Percentiles rank a stretch among this genome's conserved stretches.
These are phyloP conservation scores for Aurelia coerulea DNA, from an alignment of 30 jellyfish, hydroid and myxozoan genomes.

Conservation along the genomic window DNA sequence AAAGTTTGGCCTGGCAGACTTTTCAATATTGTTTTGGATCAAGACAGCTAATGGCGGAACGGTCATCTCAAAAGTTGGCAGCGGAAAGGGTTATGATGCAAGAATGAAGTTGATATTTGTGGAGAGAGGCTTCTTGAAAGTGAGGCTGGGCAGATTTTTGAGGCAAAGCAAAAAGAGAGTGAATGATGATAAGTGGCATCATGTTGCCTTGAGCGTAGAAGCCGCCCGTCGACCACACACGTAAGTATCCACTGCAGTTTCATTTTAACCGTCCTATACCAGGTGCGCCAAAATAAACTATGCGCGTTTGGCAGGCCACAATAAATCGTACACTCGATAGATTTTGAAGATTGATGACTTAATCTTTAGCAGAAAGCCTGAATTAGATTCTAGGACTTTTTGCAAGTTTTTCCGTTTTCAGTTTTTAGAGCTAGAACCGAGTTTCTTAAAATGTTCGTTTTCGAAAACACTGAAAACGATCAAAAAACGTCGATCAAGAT, in stretches of 20 bases:
- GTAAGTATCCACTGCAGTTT: slow-evolving; percentile 23
- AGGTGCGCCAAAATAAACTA: background rate
- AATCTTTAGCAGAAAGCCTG: no score
- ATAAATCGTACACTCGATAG: no score
- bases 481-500: no score
- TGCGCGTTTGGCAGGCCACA: no score
- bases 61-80: slow-evolving; percentile 58
- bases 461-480: no score
- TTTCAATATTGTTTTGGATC: slow-evolving; percentile 68
- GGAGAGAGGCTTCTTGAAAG: slow-evolving; percentile 67
- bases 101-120: slow-evolving; percentile 49
- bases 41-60: slow-evolving; percentile 72
- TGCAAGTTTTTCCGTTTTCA: no score
- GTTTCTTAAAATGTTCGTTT: no score
- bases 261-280: background rate
- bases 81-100: slow-evolving; percentile 12
- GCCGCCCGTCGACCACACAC: slow-evolving; percentile 39
- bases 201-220: slow-evolving; percentile 46
- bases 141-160: slow-evolving; percentile 52
- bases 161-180: slow-evolving; percentile 23
- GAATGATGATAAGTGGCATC: slow-evolving; percentile 76
- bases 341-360: no score
- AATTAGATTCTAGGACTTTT: no score
- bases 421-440: no score
- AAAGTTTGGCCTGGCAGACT: slow-evolving; percentile 77